phyloP scores from a whole-genome alignment of 2,113 vertebrate species.

The Lipotes vexillifer region DNA sequence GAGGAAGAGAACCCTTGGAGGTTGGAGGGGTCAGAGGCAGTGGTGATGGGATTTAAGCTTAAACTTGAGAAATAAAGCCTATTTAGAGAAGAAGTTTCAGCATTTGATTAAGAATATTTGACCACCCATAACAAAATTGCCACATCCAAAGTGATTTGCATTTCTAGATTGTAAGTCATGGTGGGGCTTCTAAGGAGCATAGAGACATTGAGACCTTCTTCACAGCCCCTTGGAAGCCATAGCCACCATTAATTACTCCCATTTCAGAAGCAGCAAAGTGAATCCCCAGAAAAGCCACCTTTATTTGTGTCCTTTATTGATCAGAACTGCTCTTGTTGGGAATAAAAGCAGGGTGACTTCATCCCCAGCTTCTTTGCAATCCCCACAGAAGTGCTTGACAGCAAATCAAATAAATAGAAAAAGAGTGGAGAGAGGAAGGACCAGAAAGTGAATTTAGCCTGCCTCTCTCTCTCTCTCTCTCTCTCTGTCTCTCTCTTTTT shows the following conservation, averaged over 20 bases:
- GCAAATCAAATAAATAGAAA: background rate
- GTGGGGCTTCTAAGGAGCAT: background rate
- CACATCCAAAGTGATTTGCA: background rate
- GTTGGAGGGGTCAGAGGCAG: background rate
- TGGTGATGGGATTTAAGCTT: background rate
- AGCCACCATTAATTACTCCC: background rate
- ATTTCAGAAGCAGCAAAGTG: background rate
- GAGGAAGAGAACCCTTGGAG: background rate
- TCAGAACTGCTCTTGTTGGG: background rate
- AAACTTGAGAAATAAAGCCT: background rate
- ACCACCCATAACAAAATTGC: background rate
- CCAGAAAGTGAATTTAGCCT: background rate
- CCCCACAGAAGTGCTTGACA: background rate
- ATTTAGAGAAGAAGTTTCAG: background rate
- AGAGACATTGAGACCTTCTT: background rate
- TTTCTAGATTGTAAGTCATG: background rate
- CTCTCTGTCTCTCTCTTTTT: background rate
- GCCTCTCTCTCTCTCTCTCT: background rate
- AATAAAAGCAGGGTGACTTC: background rate
- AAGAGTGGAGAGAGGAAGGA: background rate
- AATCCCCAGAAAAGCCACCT: background rate
- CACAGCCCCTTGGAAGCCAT: background rate
- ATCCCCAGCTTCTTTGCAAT: background rate
- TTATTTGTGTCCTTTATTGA: background rate
- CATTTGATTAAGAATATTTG: constrained; percentile 1